Evolutionary conservation across 2,113 vertebrate species (phyloP).

Genomic region (Hemiprocne comata): DNA sequence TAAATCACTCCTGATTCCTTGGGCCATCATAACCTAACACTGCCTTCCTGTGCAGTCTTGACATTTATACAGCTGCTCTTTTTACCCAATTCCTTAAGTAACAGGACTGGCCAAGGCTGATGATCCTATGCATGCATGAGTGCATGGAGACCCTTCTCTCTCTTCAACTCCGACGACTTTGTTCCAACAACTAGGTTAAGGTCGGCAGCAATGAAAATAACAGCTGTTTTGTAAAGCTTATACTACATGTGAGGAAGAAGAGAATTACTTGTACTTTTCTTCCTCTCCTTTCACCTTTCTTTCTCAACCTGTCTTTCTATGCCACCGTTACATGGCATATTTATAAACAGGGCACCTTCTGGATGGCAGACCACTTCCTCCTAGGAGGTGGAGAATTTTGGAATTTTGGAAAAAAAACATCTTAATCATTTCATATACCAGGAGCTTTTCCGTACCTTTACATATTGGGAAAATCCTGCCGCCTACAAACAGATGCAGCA

Average conservation of each 20-base stretch:
- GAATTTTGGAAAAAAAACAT: not conserved
- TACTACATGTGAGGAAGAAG: not conserved
- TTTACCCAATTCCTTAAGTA: not conserved
- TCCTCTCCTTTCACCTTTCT: not conserved
- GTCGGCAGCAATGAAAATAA: not conserved
- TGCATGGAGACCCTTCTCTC: not conserved
- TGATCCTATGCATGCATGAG: accelerated
- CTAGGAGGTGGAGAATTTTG: not conserved
- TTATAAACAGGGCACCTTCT: not conserved
- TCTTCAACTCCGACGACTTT: not conserved
- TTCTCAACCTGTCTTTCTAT: not conserved
- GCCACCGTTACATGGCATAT: not conserved
- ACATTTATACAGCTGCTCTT: not conserved
- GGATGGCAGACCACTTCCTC: not conserved
- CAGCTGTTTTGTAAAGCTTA: not conserved
- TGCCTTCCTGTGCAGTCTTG: not conserved
- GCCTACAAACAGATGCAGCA: constrained; percentile 22
- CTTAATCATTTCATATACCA: not conserved
- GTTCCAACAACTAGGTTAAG: not conserved
- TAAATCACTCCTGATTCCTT: too few species aligned
- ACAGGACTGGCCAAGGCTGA: not conserved
- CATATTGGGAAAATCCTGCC: constrained; percentile 28
- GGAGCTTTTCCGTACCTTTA: not conserved
- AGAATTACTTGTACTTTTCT: not conserved
- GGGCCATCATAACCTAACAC: too few species aligned